Percentiles rank a stretch among this genome's conserved stretches.
These are phyloP conservation scores for Aphaenogaster ashmeadi DNA, from an alignment of 1,140 invertebrate genomes.

Conservation along the genomic window DNA sequence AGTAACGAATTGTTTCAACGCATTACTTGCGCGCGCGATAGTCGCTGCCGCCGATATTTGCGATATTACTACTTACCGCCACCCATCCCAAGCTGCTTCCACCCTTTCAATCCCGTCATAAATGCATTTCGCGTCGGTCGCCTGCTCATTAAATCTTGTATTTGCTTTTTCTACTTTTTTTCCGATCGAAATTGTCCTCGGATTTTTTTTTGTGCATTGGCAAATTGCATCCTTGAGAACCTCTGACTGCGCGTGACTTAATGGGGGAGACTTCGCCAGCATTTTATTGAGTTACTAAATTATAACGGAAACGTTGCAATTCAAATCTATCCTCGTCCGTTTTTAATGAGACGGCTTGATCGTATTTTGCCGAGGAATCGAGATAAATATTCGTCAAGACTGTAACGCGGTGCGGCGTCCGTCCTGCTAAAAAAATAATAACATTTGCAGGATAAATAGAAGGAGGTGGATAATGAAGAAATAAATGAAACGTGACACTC, in stretches of 20 bases:
- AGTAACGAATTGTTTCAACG: slow-evolving; percentile 21
- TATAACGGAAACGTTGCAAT: slow-evolving; percentile 63
- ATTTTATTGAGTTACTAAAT: slow-evolving; percentile 66
- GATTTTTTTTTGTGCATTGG: slow-evolving; percentile 33
- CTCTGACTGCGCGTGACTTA: slow-evolving; percentile 48
- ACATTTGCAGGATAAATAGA: slow-evolving; percentile 50
- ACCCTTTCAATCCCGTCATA: slow-evolving; percentile 6
- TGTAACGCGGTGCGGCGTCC: slow-evolving; percentile 31
- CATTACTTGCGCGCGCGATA: slow-evolving; percentile 13
- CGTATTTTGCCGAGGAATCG: slow-evolving; percentile 39
- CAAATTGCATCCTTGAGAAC: slow-evolving; percentile 57
- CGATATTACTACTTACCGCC: slow-evolving; percentile 48
- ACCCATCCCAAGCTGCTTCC: neutral
- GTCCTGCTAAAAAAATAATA: slow-evolving; percentile 49
- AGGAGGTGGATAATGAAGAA: slow-evolving; percentile 57
- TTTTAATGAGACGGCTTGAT: slow-evolving; percentile 66
- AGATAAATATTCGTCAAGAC: slow-evolving; percentile 58
- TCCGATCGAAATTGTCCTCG: slow-evolving; percentile 6
- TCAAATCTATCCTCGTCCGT: slow-evolving; percentile 60
- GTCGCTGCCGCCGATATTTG: slow-evolving; percentile 39
- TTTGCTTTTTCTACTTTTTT: neutral
- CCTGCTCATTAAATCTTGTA: slow-evolving; percentile 35
- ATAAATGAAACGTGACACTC: slow-evolving; percentile 58
- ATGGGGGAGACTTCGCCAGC: slow-evolving; percentile 25
- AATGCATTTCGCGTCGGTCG: slow-evolving; percentile 31